Percentiles rank a stretch among this genome's conserved stretches.
phyloP scores from a whole-genome alignment of 2,797 vertebrate genomes.

The Enoplosus armatus region DNA sequence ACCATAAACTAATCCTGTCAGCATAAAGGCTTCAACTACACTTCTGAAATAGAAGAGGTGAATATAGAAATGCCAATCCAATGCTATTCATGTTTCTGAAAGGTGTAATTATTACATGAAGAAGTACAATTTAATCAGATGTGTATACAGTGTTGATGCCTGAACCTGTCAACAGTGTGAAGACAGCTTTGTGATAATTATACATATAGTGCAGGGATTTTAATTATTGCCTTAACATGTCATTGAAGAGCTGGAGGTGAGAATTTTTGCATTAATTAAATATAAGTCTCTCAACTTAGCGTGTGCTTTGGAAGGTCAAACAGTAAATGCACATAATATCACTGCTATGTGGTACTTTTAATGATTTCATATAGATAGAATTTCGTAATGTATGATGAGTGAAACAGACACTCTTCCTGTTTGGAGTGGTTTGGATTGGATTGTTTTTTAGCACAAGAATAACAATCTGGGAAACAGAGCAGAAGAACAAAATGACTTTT shows the following conservation, averaged over 20 bases:
- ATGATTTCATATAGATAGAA: neutral
- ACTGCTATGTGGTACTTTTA: neutral
- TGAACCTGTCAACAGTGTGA: neutral
- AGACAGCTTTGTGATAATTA: neutral
- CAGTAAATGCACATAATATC: neutral
- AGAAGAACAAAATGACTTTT: conserved; percentile 23
- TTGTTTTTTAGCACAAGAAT: conserved; percentile 17
- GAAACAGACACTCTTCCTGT: neutral
- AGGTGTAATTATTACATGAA: conserved; percentile 3
- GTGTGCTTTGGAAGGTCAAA: neutral
- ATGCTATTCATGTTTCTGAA: neutral
- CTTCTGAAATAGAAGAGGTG: neutral
- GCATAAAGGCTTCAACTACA: neutral
- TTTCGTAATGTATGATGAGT: neutral
- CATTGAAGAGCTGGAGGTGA: neutral
- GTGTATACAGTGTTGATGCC: neutral
- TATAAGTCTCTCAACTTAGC: neutral
- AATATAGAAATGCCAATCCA: neutral
- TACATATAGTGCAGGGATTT: conserved; percentile 4
- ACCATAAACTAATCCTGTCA: neutral
- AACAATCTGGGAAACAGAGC: conserved; percentile 16
- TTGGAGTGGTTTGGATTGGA: neutral
- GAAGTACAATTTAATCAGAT: conserved; percentile 4
- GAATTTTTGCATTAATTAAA: neutral
- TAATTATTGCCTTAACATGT: conserved; percentile 16